Base-by-base conservation (phyloP, 2,888 invertebrate genomes). In the Perdita meconis region DNA sequence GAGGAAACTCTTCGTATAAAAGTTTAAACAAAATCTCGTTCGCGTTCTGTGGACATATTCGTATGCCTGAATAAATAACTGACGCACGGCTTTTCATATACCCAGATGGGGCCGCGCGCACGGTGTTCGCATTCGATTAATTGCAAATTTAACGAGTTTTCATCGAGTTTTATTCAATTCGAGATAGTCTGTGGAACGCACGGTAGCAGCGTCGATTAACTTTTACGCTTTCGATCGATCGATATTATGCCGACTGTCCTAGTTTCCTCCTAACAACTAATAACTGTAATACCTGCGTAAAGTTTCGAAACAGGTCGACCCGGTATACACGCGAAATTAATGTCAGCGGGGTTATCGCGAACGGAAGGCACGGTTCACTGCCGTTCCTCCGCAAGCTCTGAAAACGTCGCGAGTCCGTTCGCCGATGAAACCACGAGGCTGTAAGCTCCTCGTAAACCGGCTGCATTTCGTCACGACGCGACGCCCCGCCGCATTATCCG, bases 371-470 rank as follows among this genome's bases (percentile, higher is more conserved):
- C n/a, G n/a, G n/a, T n/a, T n/a, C n/a, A n/a, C n/a, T 30, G 30
- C 30, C 30, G 30, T 30, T n/a, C n/a, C 16, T 10, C 47, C 22
- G 30, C 19, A 55, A 51, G 26, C 13, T 8, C n/a, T 57, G 59
- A 34, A 63, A 70, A 34, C 24, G 57, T 57, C 19, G 47, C 44
- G 30, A 47, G 40, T 19, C 67, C 53, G 47, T 24, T 40, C 72
- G 30, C 76, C 82, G 82, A 83, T 81, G 83, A 81, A 85, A 84
- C 65, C 78, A 57, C 26, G 67, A 81, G 81, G 74, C 81, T 71
- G 71, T 83, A 83, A 86, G 82, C 81, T 80, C 67, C 65, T 80
- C 77, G 67, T 80, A 81, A 81, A 81, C 85, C 68, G 79, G 83
- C 71, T 81, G 68, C 81, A 78, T 80, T 80, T 82, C 74, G 75